A percentile compares a stretch with the other conserved stretches of the same genome.
Conservation (phyloP, 2,888 invertebrate genomes). For the Mythimna impura region DNA sequence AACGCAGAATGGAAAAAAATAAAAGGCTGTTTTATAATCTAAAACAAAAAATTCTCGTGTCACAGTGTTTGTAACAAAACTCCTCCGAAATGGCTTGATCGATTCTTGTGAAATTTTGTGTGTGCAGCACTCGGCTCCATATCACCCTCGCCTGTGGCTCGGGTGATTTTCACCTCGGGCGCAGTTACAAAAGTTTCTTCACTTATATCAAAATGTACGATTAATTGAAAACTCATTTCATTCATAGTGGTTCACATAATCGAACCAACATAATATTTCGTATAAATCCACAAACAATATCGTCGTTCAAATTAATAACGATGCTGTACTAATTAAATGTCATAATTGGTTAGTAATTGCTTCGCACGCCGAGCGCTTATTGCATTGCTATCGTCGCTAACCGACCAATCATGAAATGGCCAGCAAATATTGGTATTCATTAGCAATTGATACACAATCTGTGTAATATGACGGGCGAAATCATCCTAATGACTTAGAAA, state of each 20-base stretch:
- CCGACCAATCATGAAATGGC: slow-evolving; percentile 31
- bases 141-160: too few relatives aligned
- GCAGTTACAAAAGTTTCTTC: too few relatives aligned
- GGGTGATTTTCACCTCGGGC: too few relatives aligned
- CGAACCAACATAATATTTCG: neutral
- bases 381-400: slow-evolving; percentile 39
- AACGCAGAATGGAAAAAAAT: neutral
- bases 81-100: too few relatives aligned
- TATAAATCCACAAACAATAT: slow-evolving; percentile 19
- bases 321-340: slow-evolving; percentile 41
- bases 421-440: slow-evolving; percentile 43
- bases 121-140: too few relatives aligned
- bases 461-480: neutral
- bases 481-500: neutral
- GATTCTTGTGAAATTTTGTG: too few relatives aligned
- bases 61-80: too few relatives aligned
- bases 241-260: neutral
- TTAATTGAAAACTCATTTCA: too few relatives aligned
- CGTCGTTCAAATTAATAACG: slow-evolving; percentile 24
- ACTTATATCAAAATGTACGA: too few relatives aligned
- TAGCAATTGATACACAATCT: slow-evolving; percentile 38
- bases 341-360: slow-evolving; percentile 46
- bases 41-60: too few relatives aligned
- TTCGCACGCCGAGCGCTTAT: slow-evolving; percentile 27
- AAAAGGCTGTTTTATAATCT: neutral